Base-by-base conservation (phyloP, 2,797 vertebrate species). In the Phoxinus dragarum region DNA sequence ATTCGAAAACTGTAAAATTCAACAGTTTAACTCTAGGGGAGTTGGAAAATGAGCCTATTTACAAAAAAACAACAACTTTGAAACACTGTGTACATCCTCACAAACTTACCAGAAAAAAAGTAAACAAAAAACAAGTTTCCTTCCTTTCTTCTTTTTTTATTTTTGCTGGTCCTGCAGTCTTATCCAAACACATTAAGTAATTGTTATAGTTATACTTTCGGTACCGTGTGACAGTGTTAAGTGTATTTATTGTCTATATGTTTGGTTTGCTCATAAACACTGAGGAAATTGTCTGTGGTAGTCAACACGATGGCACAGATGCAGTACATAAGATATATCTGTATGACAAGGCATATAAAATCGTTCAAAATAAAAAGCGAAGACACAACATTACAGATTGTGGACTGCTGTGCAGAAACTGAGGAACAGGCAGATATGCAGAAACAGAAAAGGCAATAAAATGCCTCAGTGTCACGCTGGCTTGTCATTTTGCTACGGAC, bases 401-500 rank as follows among this genome's bases (percentile, higher is more conserved):
- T 42, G 38, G 16, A 61, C n/a, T 12, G 56, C 56, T 31, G 23
- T 31, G 14, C 38, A 31, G 38, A 40, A 34, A 79, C 14, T 66
- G 59, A 31, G 61, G 40, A 79, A 64, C 59, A 34, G 21, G n/a
- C 76, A 31, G 40, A 79, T 47, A 64, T 66, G 16, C 77, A 64
- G 59, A 66, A 79, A 14, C n/a, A 79, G 77, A 66, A 66, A 34
- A 64, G 1, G 23, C 40, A 79, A 79, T 47, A 66, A 66, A 66
- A 0, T 17, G 47, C 59, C 34, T 81, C 66, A 71, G 27, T n/a
- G 23, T 77, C 54, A 59, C 12, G 1, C 64, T 68, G 31, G 42
- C 17, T 34, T 49, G 27, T 67, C 44, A 36, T 80, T 47, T 80
- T 52, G 64, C 54, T 40, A 17, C 36, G 36, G 75, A 59, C 52